Conservation (phyloP, 2,888 invertebrate species). For the Eupithecia insigniata region DNA sequence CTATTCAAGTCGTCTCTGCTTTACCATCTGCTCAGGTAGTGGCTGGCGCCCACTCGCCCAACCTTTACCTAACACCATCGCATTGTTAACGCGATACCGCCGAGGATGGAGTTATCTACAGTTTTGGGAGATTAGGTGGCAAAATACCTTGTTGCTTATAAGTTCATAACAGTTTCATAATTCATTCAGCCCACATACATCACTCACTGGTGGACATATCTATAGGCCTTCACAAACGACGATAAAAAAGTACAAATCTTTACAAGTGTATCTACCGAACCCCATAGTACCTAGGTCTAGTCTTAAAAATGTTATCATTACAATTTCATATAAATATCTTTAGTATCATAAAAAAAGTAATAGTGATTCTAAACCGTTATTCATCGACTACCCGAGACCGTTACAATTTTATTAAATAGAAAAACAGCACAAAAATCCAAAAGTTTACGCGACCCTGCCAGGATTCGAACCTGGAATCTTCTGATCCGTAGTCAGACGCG, state of each 20-base stretch:
- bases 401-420: too few species aligned
- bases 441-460: slow-evolving; percentile 83
- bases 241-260: too few species aligned
- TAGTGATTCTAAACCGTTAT: too few species aligned
- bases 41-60: slow-evolving; percentile 27
- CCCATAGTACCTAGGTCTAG: too few species aligned
- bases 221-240: neutral
- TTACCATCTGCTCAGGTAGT: slow-evolving; percentile 32
- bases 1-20: neutral
- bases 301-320: too few species aligned
- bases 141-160: neutral
- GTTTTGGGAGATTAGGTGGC: neutral
- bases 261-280: too few species aligned
- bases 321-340: too few species aligned
- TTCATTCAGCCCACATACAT: neutral
- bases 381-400: too few species aligned
- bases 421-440: slow-evolving; percentile 13
- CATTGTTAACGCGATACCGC: slow-evolving; percentile 23
- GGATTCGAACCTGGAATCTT: slow-evolving; percentile 88
- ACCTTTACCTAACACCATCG: slow-evolving; percentile 21
- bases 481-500: slow-evolving; percentile 89
- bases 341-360: too few species aligned
- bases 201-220: neutral
- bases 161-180: neutral
- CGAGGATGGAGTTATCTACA: neutral